Evolutionary conservation across 2,113 vertebrate genomes (phyloP).

Genomic region (Pelvicachromis taeniatus): DNA sequence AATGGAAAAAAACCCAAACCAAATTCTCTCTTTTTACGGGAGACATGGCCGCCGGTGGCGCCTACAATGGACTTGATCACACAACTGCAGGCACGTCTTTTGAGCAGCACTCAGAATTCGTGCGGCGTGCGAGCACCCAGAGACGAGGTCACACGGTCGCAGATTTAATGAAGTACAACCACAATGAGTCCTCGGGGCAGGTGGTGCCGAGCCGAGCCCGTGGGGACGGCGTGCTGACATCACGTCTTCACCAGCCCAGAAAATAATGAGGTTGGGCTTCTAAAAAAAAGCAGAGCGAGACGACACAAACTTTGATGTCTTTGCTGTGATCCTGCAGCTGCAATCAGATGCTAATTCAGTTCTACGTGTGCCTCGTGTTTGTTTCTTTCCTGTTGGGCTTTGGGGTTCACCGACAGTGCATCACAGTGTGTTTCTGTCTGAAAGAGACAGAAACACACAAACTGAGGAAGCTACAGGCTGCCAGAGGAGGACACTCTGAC

Average conservation of each 20-base stretch:
- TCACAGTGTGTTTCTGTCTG: neutral
- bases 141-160: neutral
- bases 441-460: neutral
- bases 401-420: neutral
- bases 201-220: neutral
- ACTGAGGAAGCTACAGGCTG: neutral
- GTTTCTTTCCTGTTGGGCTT: neutral
- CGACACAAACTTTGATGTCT: neutral
- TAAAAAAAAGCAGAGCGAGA: neutral
- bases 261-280: neutral
- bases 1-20: too few relatives aligned
- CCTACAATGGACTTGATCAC: neutral
- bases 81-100: neutral
- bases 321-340: neutral
- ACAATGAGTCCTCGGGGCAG: neutral
- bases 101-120: neutral
- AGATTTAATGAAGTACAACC: slow-evolving; percentile 3
- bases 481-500: neutral
- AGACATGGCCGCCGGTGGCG: rapidly evolving
- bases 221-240: neutral
- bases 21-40: neutral
- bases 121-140: neutral
- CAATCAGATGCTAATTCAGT: slow-evolving; percentile 1
- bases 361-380: neutral
- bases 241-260: neutral